Conservation (phyloP, 2,888 invertebrate species). For the Cetonia aurata region DNA sequence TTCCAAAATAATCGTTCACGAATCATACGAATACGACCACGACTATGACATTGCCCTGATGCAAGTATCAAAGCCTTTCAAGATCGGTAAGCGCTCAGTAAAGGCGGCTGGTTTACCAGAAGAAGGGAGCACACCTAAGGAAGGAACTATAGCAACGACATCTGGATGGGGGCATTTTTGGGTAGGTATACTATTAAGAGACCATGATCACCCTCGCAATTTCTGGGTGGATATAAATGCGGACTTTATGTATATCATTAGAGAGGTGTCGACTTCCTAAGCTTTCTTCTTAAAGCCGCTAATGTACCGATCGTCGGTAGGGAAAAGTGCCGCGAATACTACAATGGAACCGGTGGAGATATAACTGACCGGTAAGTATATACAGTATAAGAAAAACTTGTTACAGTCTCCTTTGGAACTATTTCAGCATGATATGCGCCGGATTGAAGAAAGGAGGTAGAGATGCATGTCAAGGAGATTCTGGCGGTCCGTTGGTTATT, state of each 20-base stretch:
- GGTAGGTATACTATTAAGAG: too few relatives aligned
- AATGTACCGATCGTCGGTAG: too few relatives aligned
- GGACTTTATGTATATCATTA: too few relatives aligned
- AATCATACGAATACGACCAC: slow-evolving; percentile 53
- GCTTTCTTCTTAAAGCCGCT: too few relatives aligned
- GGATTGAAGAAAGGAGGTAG: slow-evolving; percentile 13
- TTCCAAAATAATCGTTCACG: slow-evolving; percentile 52
- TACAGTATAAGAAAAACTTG: too few relatives aligned
- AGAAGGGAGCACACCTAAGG: slow-evolving; percentile 30
- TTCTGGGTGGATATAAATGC: too few relatives aligned
- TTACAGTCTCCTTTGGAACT: too few relatives aligned
- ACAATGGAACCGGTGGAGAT: too few relatives aligned
- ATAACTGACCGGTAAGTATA: too few relatives aligned
- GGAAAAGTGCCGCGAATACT: too few relatives aligned
- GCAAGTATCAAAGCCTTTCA: slow-evolving; percentile 53
- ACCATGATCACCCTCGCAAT: too few relatives aligned
- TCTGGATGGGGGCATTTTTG: slow-evolving; percentile 49
- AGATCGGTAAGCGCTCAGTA: slow-evolving; percentile 4
- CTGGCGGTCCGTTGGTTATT: slow-evolving; percentile 26
- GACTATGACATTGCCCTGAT: slow-evolving; percentile 61
- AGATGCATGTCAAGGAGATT: slow-evolving; percentile 27
- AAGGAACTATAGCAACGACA: slow-evolving; percentile 45
- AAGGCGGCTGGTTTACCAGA: slow-evolving; percentile 37
- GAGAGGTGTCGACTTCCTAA: too few relatives aligned
- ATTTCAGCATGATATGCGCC: slow-evolving; percentile 17